phyloP scores from a whole-genome alignment of 1,140 invertebrate genomes.

The Watersipora subatra region DNA sequence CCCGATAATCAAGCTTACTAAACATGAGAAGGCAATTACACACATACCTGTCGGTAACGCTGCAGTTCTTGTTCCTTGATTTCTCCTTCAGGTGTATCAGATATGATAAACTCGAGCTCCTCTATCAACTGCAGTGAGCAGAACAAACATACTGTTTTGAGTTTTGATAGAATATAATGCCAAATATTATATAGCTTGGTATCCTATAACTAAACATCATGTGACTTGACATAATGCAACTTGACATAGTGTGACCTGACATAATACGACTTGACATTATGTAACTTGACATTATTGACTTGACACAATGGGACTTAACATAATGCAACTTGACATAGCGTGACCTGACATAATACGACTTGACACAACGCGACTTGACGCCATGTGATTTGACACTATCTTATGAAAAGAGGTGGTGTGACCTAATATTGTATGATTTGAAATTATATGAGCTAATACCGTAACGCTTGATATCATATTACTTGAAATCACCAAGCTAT shows the following conservation, averaged over 20 bases:
- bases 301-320: neutral
- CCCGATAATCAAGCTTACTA: too few species aligned
- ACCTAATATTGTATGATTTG: neutral
- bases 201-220: too few species aligned
- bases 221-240: neutral
- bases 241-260: neutral
- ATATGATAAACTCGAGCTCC: conserved; percentile 26
- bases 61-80: conserved; percentile 13
- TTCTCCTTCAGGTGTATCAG: conserved; percentile 24
- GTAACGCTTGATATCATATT: too few species aligned
- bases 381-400: neutral
- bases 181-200: neutral
- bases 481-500: too few species aligned
- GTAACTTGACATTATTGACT: too few species aligned
- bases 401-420: neutral
- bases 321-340: neutral
- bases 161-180: neutral
- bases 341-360: neutral
- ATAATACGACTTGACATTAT: neutral
- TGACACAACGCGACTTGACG: neutral
- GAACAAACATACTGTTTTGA: neutral
- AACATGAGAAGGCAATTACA: too few species aligned
- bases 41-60: conserved; percentile 21
- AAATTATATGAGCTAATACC: neutral
- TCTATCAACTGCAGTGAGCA: conserved; percentile 24